Conservation (phyloP, 2,888 invertebrate genomes). For the Hoplodrina blanda region DNA sequence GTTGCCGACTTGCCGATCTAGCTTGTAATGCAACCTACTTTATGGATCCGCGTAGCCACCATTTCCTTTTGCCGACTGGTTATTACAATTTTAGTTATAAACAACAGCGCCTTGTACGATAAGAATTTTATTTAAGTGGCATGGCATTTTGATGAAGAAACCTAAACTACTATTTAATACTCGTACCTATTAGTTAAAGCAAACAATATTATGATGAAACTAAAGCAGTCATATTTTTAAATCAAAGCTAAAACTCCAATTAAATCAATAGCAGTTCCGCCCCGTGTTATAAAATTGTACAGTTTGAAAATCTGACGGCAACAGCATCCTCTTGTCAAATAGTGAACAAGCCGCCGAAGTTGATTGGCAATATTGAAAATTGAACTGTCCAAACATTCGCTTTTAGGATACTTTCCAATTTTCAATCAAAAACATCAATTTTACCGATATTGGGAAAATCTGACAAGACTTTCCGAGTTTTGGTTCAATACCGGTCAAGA, state of each 20-base stretch:
- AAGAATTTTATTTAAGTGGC: background rate
- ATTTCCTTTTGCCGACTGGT: slow-evolving; percentile 31
- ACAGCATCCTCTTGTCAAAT: slow-evolving; percentile 75
- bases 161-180: slow-evolving; percentile 1
- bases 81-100: slow-evolving; percentile 33
- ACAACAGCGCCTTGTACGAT: slow-evolving; percentile 2
- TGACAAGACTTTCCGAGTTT: slow-evolving; percentile 68
- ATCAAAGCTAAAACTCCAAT: slow-evolving; percentile 69
- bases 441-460: slow-evolving; percentile 73
- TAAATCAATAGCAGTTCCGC: slow-evolving; percentile 71
- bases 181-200: background rate
- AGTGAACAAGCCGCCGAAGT: slow-evolving; percentile 73
- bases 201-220: slow-evolving; percentile 25
- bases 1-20: slow-evolving; percentile 35
- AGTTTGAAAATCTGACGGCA: slow-evolving; percentile 76
- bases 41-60: slow-evolving; percentile 27
- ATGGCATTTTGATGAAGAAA: slow-evolving; percentile 22
- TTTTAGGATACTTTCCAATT: slow-evolving; percentile 76
- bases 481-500: slow-evolving; percentile 62
- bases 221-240: slow-evolving; percentile 63
- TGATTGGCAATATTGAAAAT: slow-evolving; percentile 85
- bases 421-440: slow-evolving; percentile 74
- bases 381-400: slow-evolving; percentile 79
- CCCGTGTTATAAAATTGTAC: slow-evolving; percentile 80
- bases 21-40: slow-evolving; percentile 35